A percentile compares a stretch with the other conserved stretches of the same genome.
Conservation (phyloP, 2,888 invertebrate species). For the Cinara cedri region DNA sequence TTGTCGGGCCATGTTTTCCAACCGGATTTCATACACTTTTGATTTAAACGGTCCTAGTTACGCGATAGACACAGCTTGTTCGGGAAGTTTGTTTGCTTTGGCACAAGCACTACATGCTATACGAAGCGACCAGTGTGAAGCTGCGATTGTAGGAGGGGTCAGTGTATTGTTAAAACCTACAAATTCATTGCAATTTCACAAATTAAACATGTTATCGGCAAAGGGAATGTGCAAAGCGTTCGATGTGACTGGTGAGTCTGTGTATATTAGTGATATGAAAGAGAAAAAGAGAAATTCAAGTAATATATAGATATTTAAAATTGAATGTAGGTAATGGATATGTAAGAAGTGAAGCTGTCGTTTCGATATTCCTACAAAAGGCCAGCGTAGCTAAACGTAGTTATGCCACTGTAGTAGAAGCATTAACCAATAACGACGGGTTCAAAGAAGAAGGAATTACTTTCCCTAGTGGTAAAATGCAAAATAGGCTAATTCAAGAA, state of each 20-base stretch:
- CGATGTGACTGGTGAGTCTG: slow-evolving; percentile 78
- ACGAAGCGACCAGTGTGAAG: slow-evolving; percentile 86
- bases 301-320: neutral
- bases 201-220: slow-evolving; percentile 89
- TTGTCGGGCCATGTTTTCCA: slow-evolving; percentile 94
- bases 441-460: slow-evolving; percentile 89
- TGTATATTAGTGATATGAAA: no score
- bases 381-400: slow-evolving; percentile 76
- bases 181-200: slow-evolving; percentile 90
- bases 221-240: slow-evolving; percentile 92
- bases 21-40: slow-evolving; percentile 93
- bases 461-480: slow-evolving; percentile 80
- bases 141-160: slow-evolving; percentile 91
- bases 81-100: slow-evolving; percentile 89
- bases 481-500: slow-evolving; percentile 80
- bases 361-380: slow-evolving; percentile 82
- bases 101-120: slow-evolving; percentile 85
- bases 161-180: slow-evolving; percentile 89
- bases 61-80: slow-evolving; percentile 96
- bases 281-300: neutral
- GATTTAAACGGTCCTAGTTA: slow-evolving; percentile 95
- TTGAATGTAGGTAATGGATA: slow-evolving; percentile 75
- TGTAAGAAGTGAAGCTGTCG: slow-evolving; percentile 87
- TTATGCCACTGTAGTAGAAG: slow-evolving; percentile 86
- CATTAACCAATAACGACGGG: slow-evolving; percentile 92